Conservation (phyloP, 2,888 invertebrate species). For the Cyaniris semiargus region DNA sequence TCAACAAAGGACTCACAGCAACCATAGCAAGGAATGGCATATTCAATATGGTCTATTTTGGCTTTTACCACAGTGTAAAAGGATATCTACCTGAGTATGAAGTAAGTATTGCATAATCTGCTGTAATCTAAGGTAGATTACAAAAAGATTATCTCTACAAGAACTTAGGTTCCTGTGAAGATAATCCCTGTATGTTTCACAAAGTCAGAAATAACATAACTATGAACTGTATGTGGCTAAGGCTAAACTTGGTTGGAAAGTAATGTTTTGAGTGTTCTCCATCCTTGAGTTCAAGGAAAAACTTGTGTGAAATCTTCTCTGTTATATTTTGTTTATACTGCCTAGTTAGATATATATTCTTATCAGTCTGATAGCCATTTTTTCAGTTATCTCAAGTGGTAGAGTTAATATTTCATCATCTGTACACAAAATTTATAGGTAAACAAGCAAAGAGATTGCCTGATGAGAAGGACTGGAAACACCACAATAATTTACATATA, state of each 20-base stretch:
- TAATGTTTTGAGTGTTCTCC: no score
- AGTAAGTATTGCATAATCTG: conserved; percentile 57
- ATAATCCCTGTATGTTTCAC: no score
- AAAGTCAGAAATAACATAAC: neutral
- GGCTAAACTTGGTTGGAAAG: no score
- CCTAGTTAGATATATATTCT: neutral
- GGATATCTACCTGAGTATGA: conserved; percentile 84
- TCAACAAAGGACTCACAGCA: conserved; percentile 93
- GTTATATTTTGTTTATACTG: neutral
- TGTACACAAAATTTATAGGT: neutral
- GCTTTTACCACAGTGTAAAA: conserved; percentile 96
- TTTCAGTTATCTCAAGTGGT: conserved; percentile 10
- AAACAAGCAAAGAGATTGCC: no score
- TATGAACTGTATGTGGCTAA: no score
- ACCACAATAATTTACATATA: no score
- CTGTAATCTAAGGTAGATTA: no score
- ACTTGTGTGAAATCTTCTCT: neutral
- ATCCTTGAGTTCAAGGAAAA: no score
- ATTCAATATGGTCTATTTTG: conserved; percentile 97
- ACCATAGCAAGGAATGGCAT: conserved; percentile 94
- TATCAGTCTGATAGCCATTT: neutral
- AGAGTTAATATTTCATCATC: neutral
- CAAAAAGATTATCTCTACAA: no score
- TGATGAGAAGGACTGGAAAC: no score
- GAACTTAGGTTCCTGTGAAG: no score